Evolutionary conservation across 2,113 vertebrate genomes (phyloP).

Genomic region (Seriola quinqueradiata): DNA sequence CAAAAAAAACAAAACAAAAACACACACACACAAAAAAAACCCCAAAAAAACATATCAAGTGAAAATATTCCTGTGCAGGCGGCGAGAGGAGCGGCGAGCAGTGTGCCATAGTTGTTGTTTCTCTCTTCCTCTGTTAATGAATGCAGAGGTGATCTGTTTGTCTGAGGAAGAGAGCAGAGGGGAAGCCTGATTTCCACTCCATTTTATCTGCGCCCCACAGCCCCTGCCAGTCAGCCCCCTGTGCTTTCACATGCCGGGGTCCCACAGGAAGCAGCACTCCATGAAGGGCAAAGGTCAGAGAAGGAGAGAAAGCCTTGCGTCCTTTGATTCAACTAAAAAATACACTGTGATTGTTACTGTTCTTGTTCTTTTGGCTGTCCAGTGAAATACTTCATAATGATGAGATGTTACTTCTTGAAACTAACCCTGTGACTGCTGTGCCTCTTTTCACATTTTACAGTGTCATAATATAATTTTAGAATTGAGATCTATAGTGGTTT

Average conservation of each 20-base stretch:
- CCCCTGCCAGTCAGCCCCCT: conserved; percentile 66
- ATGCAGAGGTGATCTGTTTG: conserved; percentile 79
- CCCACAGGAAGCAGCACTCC: conserved; percentile 82
- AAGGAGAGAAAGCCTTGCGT: conserved; percentile 65
- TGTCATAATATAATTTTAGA: neutral
- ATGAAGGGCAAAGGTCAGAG: conserved; percentile 79
- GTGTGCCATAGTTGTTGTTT: conserved; percentile 60
- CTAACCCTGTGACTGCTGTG: neutral
- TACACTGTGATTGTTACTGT: neutral
- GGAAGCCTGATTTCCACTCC: conserved; percentile 84
- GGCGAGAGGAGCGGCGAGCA: conserved; percentile 1
- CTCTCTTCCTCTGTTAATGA: conserved; percentile 77
- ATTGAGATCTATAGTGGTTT: neutral
- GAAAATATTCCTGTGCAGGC: conserved; percentile 22
- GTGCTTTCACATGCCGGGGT: conserved; percentile 75
- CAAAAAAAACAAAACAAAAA: neutral
- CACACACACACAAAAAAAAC: neutral
- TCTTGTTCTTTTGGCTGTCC: neutral
- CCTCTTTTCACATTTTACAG: neutral
- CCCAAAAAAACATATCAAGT: conserved; percentile 12
- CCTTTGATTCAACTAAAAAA: conserved; percentile 57
- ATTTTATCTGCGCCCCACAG: conserved; percentile 81
- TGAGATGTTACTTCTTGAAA: neutral
- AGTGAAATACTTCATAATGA: conserved; percentile 1
- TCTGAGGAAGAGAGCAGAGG: conserved; percentile 80